Percentiles rank a stretch among this genome's conserved stretches.
phyloP scores from a whole-genome alignment of 1,140 invertebrate genomes.

The Orchesella cincta region DNA sequence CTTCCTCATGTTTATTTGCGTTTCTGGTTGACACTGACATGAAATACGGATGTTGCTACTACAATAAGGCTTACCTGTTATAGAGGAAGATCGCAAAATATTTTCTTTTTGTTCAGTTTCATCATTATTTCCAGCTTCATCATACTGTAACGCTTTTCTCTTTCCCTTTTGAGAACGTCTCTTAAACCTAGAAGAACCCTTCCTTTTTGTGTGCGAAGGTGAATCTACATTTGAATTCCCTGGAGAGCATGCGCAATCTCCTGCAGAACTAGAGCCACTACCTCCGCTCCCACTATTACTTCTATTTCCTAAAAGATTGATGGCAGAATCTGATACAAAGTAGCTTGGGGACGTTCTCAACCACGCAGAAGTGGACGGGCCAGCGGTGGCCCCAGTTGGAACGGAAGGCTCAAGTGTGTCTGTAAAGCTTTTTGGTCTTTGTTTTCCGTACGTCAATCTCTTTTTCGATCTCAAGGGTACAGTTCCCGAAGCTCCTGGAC shows the following conservation, averaged over 20 bases:
- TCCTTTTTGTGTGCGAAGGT: constrained; percentile 9
- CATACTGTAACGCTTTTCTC: not conserved
- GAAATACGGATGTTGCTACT: not conserved
- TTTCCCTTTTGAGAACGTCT: constrained; percentile 4
- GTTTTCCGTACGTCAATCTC: constrained; percentile 41
- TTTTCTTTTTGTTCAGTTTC: not conserved
- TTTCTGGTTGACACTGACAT: not conserved
- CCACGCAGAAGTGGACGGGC: not conserved
- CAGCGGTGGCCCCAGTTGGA: not conserved
- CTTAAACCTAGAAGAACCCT: constrained; percentile 4
- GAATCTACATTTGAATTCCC: constrained; percentile 14
- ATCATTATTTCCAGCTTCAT: not conserved
- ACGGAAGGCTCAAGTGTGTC: constrained; percentile 29
- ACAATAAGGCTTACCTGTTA: not conserved
- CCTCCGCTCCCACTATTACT: constrained; percentile 35
- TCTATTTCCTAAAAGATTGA: constrained; percentile 43
- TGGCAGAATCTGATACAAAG: constrained; percentile 49
- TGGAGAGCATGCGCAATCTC: constrained; percentile 10
- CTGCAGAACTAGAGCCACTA: constrained; percentile 39
- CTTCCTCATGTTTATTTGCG: no score
- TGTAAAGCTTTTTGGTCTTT: constrained; percentile 49
- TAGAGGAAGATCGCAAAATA: not conserved
- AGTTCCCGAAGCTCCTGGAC: not conserved
- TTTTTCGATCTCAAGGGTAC: constrained; percentile 43
- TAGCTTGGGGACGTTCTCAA: constrained; percentile 31